These are phyloP conservation scores for Leptoclinus maculatus DNA, from an alignment of 2,797 vertebrate species.

Conservation along the genomic window DNA sequence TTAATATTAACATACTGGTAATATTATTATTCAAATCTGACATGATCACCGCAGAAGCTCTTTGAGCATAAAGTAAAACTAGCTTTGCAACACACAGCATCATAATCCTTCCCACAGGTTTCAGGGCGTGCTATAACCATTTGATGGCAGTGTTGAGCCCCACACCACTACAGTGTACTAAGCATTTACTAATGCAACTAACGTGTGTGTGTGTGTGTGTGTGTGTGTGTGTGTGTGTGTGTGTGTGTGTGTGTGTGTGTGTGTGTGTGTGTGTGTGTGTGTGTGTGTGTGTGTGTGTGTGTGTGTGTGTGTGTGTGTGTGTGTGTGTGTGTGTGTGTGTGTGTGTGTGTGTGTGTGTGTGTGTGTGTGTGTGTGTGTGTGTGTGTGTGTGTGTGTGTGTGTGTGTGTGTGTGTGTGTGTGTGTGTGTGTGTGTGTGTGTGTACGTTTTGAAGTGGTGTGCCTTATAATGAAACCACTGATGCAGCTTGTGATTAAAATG, in stretches of 20 bases:
- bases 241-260: too few relatives aligned
- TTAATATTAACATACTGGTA: neutral
- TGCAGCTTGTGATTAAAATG: neutral
- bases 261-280: neutral
- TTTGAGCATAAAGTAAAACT: neutral
- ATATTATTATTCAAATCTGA: too few relatives aligned
- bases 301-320: neutral
- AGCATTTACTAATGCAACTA: constrained; percentile 16
- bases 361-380: too few relatives aligned
- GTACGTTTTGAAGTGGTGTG: neutral
- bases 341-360: too few relatives aligned
- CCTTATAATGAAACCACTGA: neutral
- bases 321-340: too few relatives aligned
- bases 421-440: neutral
- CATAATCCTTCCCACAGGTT: constrained; percentile 11
- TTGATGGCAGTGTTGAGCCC: constrained; percentile 81
- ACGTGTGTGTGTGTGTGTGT: neutral
- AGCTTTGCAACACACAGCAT: neutral
- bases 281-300: neutral
- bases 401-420: neutral
- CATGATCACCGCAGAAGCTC: neutral
- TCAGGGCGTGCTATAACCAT: constrained; percentile 55
- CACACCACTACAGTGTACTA: neutral
- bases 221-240: too few relatives aligned
- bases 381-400: neutral